Base-by-base conservation (phyloP, 2,797 vertebrate species). In the Catostomus latipinnis region DNA sequence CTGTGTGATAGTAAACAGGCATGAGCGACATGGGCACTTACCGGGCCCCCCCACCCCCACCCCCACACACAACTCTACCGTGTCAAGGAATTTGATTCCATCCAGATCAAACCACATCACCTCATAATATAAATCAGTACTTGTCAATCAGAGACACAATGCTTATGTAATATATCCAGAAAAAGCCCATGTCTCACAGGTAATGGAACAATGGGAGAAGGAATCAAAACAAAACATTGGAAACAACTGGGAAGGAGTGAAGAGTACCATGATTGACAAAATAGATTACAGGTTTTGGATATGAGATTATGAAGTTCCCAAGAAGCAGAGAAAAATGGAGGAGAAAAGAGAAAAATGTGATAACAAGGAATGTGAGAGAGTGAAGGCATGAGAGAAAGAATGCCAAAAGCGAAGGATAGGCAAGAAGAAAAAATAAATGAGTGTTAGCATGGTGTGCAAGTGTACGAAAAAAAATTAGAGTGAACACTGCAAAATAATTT, bases 341-440 rank as follows among this genome's bases (percentile, higher is more conserved):
- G 3, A 66, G 53, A 65, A 67, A 57, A 58, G 12, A 73, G 56
- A 56, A 57, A 69, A 56, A 49, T 76, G 52, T 71, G 63, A 18
- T 34, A 73, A 34, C 34, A 34, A 1, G 5, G 54, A 9, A 14
- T 81, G 50, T 69, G 75, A 66, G 75, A 81, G 34, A 34, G 34
- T 34, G 34, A 34, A 22, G 22, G 22, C 22, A 1, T 22, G 22
- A 22, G 22, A 22, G 22, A 34, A 2, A 3, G 34, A 34, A 89
- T 85, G 87, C 86, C 82, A 90, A 86, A 52, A 81, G 81, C 82
- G 65, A 77, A 81, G 75, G 74, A 73, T 11, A 48, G 54, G 80
- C 66, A 65, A 78, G 50, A 71, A 80, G 83, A 80, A 63, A 83
- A 83, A 79, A 34, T 3, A 3, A 34, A 34, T 3, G 34, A 34